Evolutionary conservation across 64 coral and sea anemone genomes (phyloP).

Genomic region (Montipora capricornis): DNA sequence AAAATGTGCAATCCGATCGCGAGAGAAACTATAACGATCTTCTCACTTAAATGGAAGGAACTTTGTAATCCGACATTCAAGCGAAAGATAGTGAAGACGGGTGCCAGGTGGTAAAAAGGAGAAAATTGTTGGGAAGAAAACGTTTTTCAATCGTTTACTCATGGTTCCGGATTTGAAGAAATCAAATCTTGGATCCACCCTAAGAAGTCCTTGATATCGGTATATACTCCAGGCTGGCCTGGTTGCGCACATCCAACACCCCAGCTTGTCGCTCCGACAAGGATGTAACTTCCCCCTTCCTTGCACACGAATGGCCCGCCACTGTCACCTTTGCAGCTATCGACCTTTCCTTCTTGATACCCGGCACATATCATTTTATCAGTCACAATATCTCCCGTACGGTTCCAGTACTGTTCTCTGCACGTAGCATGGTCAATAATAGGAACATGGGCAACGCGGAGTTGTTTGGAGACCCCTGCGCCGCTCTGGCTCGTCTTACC

Average conservation of each 20-base stretch:
- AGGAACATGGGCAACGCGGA: conserved; percentile 76
- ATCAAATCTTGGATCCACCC: conserved; percentile 65
- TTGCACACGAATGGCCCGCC: conserved; percentile 90
- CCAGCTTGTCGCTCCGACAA: conserved; percentile 89
- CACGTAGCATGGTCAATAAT: conserved; percentile 49
- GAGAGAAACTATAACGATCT: too few species aligned
- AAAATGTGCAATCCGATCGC: too few species aligned
- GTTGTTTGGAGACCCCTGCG: conserved; percentile 28
- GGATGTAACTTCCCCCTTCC: conserved; percentile 40
- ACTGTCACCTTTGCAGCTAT: conserved; percentile 97
- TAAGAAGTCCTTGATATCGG: conserved; percentile 77
- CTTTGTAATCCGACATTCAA: too few species aligned
- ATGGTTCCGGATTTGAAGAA: neutral
- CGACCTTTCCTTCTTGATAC: conserved; percentile 79
- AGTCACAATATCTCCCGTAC: conserved; percentile 43
- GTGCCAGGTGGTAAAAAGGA: too few species aligned
- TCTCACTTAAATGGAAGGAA: too few species aligned
- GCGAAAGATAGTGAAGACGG: neutral
- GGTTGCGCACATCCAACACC: conserved; percentile 88
- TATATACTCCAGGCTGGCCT: conserved; percentile 82
- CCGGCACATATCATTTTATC: conserved; percentile 92
- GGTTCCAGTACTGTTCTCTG: conserved; percentile 31
- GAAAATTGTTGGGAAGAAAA: too few species aligned
- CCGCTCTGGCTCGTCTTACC: conserved; percentile 44
- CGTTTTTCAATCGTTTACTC: neutral